Base-by-base conservation (phyloP, 2,797 vertebrate species). In the Chelidonichthys spinosus region DNA sequence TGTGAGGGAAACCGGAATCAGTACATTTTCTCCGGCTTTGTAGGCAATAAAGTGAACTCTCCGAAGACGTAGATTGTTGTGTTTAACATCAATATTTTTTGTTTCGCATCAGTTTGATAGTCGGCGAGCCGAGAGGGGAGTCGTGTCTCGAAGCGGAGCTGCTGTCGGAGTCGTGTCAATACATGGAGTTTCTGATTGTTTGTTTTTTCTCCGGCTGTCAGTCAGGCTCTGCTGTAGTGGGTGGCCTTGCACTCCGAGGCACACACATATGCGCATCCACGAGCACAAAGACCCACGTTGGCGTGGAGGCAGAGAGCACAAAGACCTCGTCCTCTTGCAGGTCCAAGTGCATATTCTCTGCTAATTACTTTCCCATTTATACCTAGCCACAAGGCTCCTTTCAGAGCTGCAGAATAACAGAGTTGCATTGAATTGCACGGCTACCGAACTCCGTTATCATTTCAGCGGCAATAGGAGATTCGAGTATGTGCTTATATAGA, bases 311-410 rank as follows among this genome's bases (percentile, higher is more conserved):
- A 15, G 47, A 6, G 39, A 25, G 64, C 36, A 79, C 63, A 84
- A 83, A 85, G 72, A 76, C 78, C 63, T 49, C 10, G 4, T 59
- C 59, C 64, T 64, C 60, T 47, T 43, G 8, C 59, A 83, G 73
- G 81, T 86, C 69, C 47, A 69, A 82, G 79, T 69, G 63, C 62
- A 83, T 60, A 72, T 61, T 71, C 54, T 79, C 66, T 11, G 58
- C 82, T 89, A 88, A 91, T 91, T 91, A 85, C 74, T 90, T 87
- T 82, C 74, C 52, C 76, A 78, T 85, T 87, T 76, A 65, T 52
- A 81, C 50, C 53, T 44, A 53, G 64, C 81, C 63, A 81, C 0
- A 6, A 77, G 70, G 63, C 52, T 83, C 67, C 43, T 81, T 87
- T 85, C 76, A 86, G 64, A 76, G 43, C 8, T n/a, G 59, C 44